Evolutionary conservation across 2,797 vertebrate species (phyloP), one percentile per base, ranked within the genome.

Genomic region (Pterois miles): DNA sequence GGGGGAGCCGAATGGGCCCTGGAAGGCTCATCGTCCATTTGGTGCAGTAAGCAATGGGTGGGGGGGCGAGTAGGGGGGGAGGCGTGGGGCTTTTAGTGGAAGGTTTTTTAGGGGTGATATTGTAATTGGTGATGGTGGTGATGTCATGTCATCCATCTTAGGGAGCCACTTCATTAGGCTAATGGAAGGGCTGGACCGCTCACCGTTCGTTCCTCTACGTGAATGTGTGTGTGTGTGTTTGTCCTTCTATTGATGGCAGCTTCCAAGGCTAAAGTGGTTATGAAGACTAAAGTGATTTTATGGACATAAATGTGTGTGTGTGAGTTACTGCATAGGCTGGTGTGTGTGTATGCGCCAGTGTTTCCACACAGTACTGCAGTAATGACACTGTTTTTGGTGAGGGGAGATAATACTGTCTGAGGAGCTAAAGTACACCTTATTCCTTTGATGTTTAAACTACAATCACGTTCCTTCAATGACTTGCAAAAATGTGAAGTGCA

Each of bases 101-200:
- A 88, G 87, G 88, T 86, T 93, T 93, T 91, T 94, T 91, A 86
- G 91, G 92, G 91, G 89, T 91, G 88, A 93, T 89, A 93, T 92
- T 91, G 91, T 93, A 90, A 93, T 93, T 93, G 92, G 93, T 94
- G 74, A 89, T 84, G 80, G 89, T 86, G 89, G 86, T 94, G 93
- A 94, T 94, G 94, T 94, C 93, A 95, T 92, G 86, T 90, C 92
- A 91, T 94, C 91, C 84, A 91, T 94, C 92, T 94, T 89, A 62
- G 86, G 73, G 89, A 92, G 90, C 91, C 89, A 94, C 94, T 95
- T 95, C 93, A 95, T 94, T 94, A 94, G 85, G 88, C 92, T 95
- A 95, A 95, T 95, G 93, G 93, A 95, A 91, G 84, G 85, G 92
- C 91, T 92, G 91, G 90, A 91, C 84, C 34, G 36, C 63, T 86